Conservation (phyloP, 2,113 vertebrate genomes). For the Eolophus roseicapilla region DNA sequence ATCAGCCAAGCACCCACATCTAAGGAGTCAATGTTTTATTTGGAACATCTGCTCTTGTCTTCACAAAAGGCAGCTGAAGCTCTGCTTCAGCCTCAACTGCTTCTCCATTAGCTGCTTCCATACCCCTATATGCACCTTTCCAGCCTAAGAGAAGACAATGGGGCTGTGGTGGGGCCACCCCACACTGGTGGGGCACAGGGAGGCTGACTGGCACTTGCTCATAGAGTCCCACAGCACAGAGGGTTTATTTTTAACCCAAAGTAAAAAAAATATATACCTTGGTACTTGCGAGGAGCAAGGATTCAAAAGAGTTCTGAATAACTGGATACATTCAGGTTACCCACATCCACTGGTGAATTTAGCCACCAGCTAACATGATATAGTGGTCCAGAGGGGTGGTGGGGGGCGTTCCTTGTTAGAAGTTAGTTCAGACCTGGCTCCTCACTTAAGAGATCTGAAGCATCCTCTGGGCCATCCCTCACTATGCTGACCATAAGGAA, state of each 20-base stretch:
- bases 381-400: rapidly evolving
- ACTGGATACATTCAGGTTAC: no score
- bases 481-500: background rate
- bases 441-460: background rate
- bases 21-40: background rate
- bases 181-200: background rate
- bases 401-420: background rate
- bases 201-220: background rate
- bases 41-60: constrained; percentile 6
- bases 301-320: background rate
- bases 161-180: background rate
- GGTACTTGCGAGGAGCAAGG: background rate
- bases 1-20: constrained; percentile 36
- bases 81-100: background rate
- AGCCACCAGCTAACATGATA: background rate
- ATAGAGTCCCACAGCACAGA: background rate
- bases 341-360: rapidly evolving
- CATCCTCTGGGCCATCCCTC: background rate
- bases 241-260: background rate
- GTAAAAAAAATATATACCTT: background rate
- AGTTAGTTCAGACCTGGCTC: background rate
- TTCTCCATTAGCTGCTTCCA: background rate
- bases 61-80: background rate
- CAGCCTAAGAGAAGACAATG: background rate
- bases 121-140: background rate